Evolutionary conservation across 92 coral and sea anemone species (phyloP).

Genomic region (Isaurus tuberculatus): DNA sequence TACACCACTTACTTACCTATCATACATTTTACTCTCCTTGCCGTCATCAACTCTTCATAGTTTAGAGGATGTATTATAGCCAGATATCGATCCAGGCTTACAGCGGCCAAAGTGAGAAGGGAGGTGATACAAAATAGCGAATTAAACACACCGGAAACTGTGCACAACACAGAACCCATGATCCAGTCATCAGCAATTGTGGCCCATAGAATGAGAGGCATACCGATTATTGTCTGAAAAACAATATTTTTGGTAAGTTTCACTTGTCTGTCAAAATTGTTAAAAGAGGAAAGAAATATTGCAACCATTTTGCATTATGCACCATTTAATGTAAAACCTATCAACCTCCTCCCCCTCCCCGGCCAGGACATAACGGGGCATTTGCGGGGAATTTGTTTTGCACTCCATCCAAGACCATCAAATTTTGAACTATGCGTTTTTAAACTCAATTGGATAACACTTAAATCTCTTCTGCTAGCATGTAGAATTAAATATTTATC

Average conservation of each 20-base stretch:
- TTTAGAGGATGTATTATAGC: constrained; percentile 53
- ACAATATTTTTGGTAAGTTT: background rate
- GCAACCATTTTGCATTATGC: too few species aligned
- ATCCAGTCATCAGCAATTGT: constrained; percentile 53
- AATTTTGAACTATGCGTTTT: too few species aligned
- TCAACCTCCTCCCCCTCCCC: too few species aligned
- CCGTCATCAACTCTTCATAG: constrained; percentile 43
- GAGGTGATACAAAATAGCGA: constrained; percentile 68
- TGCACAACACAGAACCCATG: constrained; percentile 55
- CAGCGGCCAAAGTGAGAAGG: constrained; percentile 60
- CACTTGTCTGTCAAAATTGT: too few species aligned
- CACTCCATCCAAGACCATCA: too few species aligned
- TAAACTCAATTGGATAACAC: too few species aligned
- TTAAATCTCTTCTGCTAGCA: too few species aligned
- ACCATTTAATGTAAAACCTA: too few species aligned
- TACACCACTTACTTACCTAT: constrained; percentile 25
- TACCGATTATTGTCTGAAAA: constrained; percentile 56
- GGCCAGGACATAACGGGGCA: too few species aligned
- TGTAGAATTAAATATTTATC: too few species aligned
- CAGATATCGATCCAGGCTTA: constrained; percentile 64
- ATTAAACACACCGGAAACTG: constrained; percentile 55
- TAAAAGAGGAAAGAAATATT: too few species aligned
- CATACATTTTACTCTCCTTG: constrained; percentile 26
- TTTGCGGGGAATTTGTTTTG: too few species aligned
- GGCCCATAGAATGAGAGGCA: constrained; percentile 63